A percentile compares a stretch with the other conserved stretches of the same genome.
Evolutionary conservation across 2,797 vertebrate genomes (phyloP).

Genomic region (Microctenopoma lineatum): DNA sequence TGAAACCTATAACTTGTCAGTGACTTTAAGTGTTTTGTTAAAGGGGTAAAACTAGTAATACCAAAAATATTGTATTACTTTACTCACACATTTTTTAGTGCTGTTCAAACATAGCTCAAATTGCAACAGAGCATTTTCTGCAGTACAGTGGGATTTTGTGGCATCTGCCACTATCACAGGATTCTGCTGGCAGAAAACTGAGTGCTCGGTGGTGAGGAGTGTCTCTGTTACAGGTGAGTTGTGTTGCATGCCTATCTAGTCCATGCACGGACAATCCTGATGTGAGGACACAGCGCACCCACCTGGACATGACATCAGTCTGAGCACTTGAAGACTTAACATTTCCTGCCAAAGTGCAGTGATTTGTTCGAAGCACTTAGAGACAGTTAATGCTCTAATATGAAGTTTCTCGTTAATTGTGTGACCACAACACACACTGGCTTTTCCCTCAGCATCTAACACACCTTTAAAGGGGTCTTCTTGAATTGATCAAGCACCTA

Average conservation of each 20-base stretch:
- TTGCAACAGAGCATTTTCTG: neutral
- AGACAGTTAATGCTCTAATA: no score
- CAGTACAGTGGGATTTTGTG: neutral
- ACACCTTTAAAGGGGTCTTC: neutral
- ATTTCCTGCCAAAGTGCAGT: neutral
- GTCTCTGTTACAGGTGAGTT: neutral
- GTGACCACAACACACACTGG: no score
- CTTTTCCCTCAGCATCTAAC: no score
- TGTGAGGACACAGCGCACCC: conserved; percentile 40
- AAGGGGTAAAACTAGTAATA: conserved; percentile 2
- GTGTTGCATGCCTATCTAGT: conserved; percentile 19
- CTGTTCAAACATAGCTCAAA: conserved; percentile 1
- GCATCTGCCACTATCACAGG: neutral
- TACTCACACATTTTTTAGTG: neutral
- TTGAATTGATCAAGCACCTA: neutral
- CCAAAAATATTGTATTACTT: neutral
- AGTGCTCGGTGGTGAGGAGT: neutral
- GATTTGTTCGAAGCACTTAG: neutral
- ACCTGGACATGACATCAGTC: conserved; percentile 30
- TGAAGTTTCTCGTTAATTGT: no score
- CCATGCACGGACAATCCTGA: neutral
- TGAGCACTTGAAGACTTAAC: neutral
- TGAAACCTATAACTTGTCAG: neutral
- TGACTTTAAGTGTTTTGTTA: neutral
- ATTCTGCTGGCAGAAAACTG: neutral